Percentiles rank a stretch among this genome's conserved stretches.
These are phyloP conservation scores for Oceanites oceanicus DNA, from an alignment of 2,113 vertebrate species.

Conservation along the genomic window DNA sequence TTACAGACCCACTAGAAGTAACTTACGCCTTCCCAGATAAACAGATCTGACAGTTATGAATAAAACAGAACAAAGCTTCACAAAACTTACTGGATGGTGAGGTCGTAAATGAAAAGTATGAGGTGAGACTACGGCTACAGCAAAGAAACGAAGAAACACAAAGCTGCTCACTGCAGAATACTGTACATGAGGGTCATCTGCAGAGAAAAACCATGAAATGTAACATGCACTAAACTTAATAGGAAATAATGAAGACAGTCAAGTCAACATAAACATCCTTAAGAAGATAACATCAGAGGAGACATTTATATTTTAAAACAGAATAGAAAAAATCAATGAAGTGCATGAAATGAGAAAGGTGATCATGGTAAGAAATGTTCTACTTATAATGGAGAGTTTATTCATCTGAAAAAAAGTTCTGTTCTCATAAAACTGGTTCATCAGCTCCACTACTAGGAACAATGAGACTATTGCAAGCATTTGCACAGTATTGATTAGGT, in stretches of 20 bases:
- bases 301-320: slow-evolving; percentile 32
- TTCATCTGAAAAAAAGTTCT: neutral
- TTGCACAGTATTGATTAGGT: neutral
- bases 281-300: slow-evolving; percentile 4
- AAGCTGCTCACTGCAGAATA: slow-evolving; percentile 99
- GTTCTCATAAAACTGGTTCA: neutral
- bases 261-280: slow-evolving; percentile 60
- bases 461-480: neutral
- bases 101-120: slow-evolving; percentile 96
- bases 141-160: slow-evolving; percentile 98
- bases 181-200: slow-evolving; percentile 96
- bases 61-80: slow-evolving; percentile 72
- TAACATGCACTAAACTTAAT: slow-evolving; percentile 70
- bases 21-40: neutral
- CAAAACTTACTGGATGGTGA: slow-evolving; percentile 92
- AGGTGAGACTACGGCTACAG: slow-evolving; percentile 93
- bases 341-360: slow-evolving; percentile 66
- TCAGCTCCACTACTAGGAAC: neutral
- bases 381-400: neutral
- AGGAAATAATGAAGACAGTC: slow-evolving; percentile 64
- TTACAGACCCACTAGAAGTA: neutral
- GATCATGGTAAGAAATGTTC: neutral
- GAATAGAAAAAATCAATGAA: slow-evolving; percentile 39
- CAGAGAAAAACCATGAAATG: slow-evolving; percentile 74
- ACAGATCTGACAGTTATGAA: slow-evolving; percentile 31